Conservation (phyloP, 1,140 invertebrate genomes). For the Ceratosolen solmsi region DNA sequence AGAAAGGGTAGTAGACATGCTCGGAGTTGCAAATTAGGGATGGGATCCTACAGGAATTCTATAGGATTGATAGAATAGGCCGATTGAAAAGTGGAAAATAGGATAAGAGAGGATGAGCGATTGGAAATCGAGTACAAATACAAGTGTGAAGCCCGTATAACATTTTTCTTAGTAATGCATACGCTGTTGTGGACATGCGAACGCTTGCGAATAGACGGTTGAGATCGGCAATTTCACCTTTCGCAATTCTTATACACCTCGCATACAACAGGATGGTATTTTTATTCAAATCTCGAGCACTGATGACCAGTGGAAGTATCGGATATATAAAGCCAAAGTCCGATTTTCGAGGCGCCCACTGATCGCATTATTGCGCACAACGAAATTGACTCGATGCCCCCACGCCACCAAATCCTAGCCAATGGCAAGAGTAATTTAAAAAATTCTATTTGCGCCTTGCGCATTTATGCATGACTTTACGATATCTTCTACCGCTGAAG, state of each 20-base stretch:
- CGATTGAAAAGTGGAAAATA: neutral
- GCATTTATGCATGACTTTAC: constrained; percentile 17
- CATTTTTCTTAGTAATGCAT: neutral
- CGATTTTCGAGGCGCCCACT: neutral
- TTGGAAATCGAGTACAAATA: neutral
- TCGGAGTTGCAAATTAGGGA: constrained; percentile 8
- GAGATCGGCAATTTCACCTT: neutral
- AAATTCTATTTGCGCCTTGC: constrained; percentile 32
- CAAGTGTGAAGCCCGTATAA: neutral
- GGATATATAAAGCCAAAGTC: neutral
- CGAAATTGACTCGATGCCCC: neutral
- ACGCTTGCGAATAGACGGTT: neutral
- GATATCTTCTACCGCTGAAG: neutral
- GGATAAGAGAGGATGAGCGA: neutral
- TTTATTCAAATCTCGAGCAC: constrained; percentile 59
- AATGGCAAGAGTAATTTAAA: neutral
- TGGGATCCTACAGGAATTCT: neutral
- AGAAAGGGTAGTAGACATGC: neutral
- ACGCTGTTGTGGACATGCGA: too few relatives aligned
- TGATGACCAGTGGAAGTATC: neutral
- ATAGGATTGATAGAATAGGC: neutral
- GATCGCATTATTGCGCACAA: neutral
- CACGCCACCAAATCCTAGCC: too few relatives aligned
- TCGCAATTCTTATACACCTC: neutral
- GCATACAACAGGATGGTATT: constrained; percentile 55